Evolutionary conservation across 2,888 invertebrate species (phyloP).

Genomic region (Strigamia transsilvanica): DNA sequence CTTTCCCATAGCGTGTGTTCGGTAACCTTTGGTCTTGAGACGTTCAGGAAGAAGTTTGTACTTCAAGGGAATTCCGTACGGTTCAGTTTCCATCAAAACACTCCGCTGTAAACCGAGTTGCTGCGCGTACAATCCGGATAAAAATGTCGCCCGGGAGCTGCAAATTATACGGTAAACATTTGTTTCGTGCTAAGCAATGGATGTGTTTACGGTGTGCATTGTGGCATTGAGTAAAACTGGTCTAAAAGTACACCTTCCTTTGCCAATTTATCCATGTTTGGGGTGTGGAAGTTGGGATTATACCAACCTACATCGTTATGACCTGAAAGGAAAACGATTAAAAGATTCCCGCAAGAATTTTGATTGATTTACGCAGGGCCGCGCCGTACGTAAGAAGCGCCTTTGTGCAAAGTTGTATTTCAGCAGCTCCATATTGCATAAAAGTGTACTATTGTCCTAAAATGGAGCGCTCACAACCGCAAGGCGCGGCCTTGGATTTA

Average conservation of each 20-base stretch:
- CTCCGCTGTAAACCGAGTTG: not conserved
- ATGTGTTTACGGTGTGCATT: not conserved
- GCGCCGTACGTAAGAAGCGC: too few relatives aligned
- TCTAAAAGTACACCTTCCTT: not conserved
- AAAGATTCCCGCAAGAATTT: too few relatives aligned
- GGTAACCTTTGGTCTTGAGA: not conserved
- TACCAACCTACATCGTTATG: slow-evolving; percentile 27
- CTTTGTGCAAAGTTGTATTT: too few relatives aligned
- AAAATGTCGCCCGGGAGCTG: not conserved
- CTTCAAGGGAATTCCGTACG: not conserved
- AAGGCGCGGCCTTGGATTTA: too few relatives aligned
- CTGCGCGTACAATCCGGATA: not conserved
- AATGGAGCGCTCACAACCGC: too few relatives aligned
- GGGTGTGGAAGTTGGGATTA: not conserved
- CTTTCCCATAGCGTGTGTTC: not conserved
- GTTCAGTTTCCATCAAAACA: not conserved
- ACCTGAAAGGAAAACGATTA: slow-evolving; percentile 22
- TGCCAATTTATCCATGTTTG: not conserved
- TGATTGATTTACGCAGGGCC: too few relatives aligned
- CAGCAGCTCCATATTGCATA: too few relatives aligned
- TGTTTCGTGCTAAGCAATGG: too few relatives aligned
- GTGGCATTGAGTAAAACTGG: not conserved
- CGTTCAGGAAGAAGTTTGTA: not conserved
- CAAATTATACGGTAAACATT: too few relatives aligned
- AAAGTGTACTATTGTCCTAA: too few relatives aligned